A percentile compares a stretch with the other conserved stretches of the same genome.
These are phyloP conservation scores for Pseudochirops cupreus DNA, from an alignment of 2,797 vertebrate genomes.

Conservation along the genomic window DNA sequence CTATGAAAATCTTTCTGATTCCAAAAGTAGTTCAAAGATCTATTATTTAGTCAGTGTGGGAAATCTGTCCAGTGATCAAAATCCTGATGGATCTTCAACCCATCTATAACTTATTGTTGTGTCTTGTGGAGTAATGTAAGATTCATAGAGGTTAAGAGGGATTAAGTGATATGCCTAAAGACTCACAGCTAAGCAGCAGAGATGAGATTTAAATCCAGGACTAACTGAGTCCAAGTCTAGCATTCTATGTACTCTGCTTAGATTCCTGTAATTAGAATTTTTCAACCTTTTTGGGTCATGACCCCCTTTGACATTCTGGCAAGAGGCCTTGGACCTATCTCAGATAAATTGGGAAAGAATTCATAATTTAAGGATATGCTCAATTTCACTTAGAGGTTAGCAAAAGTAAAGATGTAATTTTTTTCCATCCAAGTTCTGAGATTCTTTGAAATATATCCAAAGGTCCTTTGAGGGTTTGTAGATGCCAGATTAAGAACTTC, in stretches of 20 bases:
- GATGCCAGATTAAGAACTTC: no score
- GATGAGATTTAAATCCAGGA: neutral
- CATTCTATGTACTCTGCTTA: neutral
- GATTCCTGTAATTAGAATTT: neutral
- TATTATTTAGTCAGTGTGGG: neutral
- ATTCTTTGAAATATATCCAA: no score
- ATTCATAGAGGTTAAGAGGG: neutral
- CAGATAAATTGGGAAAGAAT: neutral
- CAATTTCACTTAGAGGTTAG: neutral
- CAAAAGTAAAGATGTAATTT: neutral
- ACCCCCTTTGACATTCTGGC: neutral
- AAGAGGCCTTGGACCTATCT: no score
- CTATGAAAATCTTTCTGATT: neutral
- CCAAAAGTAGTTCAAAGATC: neutral
- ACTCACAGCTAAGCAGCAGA: neutral
- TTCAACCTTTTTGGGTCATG: neutral
- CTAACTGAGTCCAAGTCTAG: neutral
- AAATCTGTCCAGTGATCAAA: neutral
- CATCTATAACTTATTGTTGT: neutral
- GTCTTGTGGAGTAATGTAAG: neutral
- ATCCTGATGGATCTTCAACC: neutral
- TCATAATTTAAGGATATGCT: neutral
- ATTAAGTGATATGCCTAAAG: neutral
- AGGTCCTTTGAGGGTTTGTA: no score
- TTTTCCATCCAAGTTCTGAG: neutral